Evolutionary conservation across 2,113 vertebrate species (phyloP).

Genomic region (Pterocles burchelli): DNA sequence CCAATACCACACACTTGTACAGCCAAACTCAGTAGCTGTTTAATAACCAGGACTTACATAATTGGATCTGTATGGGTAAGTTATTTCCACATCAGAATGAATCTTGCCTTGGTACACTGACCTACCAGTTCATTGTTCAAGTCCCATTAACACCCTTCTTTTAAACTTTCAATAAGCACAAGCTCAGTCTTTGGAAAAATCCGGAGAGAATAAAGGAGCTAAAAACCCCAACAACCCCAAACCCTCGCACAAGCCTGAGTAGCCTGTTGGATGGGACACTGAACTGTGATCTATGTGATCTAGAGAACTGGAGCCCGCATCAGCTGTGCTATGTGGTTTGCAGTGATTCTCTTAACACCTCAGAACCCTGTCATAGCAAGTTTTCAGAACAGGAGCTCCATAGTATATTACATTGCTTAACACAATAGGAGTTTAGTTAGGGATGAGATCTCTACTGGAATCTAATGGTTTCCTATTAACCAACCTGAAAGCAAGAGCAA

Average conservation of each 20-base stretch:
- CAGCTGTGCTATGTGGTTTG: background rate
- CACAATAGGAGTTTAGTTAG: background rate
- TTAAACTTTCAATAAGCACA: background rate
- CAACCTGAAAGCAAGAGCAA: background rate
- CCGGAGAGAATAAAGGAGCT: background rate
- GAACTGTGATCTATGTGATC: background rate
- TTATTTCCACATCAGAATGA: background rate
- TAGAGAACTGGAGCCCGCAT: background rate
- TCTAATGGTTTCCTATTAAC: background rate
- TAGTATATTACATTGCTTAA: background rate
- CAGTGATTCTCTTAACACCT: background rate
- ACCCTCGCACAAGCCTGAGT: background rate
- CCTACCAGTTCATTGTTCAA: background rate
- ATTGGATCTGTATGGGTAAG: background rate
- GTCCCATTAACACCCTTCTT: background rate
- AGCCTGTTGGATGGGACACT: background rate
- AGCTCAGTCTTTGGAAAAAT: background rate
- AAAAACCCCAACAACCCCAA: background rate
- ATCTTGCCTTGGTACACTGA: background rate
- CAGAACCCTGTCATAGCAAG: background rate
- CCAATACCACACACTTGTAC: background rate
- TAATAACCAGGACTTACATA: constrained; percentile 1
- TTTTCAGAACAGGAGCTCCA: background rate
- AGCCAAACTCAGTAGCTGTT: background rate
- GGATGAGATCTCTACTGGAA: background rate